Evolutionary conservation across 1,140 invertebrate genomes (phyloP).

Genomic region (Acromyrmex heyeri): DNA sequence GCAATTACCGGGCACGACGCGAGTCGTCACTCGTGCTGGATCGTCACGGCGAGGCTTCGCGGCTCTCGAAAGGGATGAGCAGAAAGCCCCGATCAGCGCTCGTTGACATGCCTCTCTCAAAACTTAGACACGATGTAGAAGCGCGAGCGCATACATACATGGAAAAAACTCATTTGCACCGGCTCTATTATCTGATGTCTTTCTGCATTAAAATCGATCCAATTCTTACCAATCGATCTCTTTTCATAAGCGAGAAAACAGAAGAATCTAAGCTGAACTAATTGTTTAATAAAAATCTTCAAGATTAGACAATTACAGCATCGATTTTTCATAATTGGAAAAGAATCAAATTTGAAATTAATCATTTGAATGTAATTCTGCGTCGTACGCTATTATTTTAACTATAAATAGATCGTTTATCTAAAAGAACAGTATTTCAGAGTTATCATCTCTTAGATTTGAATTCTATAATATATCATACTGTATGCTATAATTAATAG

Average conservation of each 20-base stretch:
- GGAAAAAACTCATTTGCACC: background rate
- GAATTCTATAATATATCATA: background rate
- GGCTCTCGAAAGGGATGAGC: slow-evolving; percentile 58
- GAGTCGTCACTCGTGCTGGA: slow-evolving; percentile 58
- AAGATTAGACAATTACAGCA: background rate
- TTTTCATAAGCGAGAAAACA: background rate
- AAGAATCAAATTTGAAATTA: background rate
- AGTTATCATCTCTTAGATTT: background rate
- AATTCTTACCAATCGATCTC: slow-evolving; percentile 14
- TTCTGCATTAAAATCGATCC: background rate
- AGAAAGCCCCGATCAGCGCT: slow-evolving; percentile 61
- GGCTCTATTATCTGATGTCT: slow-evolving; percentile 31
- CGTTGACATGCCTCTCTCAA: slow-evolving; percentile 60
- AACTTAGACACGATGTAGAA: slow-evolving; percentile 34
- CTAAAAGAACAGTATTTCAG: background rate
- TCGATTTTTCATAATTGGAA: background rate
- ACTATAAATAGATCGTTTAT: background rate
- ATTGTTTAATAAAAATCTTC: background rate
- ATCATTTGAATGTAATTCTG: background rate
- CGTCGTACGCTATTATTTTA: background rate
- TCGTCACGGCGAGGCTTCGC: slow-evolving; percentile 56
- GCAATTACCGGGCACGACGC: slow-evolving; percentile 72
- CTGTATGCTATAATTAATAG: background rate
- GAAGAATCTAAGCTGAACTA: background rate
- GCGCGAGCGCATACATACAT: background rate